phyloP scores from a whole-genome alignment of 2,888 invertebrate genomes.

The Parnassius smintheus region DNA sequence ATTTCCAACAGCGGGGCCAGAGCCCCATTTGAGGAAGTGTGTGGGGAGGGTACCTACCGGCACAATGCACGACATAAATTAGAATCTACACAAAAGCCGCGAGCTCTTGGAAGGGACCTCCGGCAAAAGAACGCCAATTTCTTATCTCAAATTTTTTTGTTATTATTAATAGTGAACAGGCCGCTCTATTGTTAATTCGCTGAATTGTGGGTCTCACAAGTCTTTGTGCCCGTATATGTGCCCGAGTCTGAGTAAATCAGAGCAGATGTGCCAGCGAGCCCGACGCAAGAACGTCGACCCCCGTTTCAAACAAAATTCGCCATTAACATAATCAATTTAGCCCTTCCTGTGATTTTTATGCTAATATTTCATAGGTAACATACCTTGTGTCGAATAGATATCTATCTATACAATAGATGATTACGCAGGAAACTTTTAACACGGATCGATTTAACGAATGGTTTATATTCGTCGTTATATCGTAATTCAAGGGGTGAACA shows the following conservation, averaged over 20 bases:
- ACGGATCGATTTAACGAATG: conserved; percentile 16
- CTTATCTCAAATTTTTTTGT: conserved; percentile 69
- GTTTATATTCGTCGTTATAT: conserved; percentile 11
- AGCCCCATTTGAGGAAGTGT: conserved; percentile 72
- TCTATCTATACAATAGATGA: conserved; percentile 13
- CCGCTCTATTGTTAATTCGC: conserved; percentile 66
- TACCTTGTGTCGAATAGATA: conserved; percentile 33
- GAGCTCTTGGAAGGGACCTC: conserved; percentile 76
- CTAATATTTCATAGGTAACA: conserved; percentile 51
- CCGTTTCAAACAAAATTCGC: conserved; percentile 44
- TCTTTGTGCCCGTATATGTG: conserved; percentile 52
- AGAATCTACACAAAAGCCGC: conserved; percentile 76
- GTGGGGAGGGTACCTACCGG: conserved; percentile 71
- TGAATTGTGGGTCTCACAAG: conserved; percentile 50
- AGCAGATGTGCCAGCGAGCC: conserved; percentile 68
- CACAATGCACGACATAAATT: conserved; percentile 80
- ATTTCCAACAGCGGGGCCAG: conserved; percentile 58
- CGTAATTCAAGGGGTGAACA: conserved; percentile 26
- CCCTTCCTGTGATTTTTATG: conserved; percentile 42
- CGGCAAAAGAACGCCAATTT: conserved; percentile 77
- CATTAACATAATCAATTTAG: conserved; percentile 59
- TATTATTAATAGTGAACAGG: conserved; percentile 71
- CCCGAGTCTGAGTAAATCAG: conserved; percentile 55
- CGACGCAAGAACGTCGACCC: conserved; percentile 54
- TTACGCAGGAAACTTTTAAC: conserved; percentile 17